Conservation (phyloP, 2,113 vertebrate species). For the Girardinichthys multiradiatus region DNA sequence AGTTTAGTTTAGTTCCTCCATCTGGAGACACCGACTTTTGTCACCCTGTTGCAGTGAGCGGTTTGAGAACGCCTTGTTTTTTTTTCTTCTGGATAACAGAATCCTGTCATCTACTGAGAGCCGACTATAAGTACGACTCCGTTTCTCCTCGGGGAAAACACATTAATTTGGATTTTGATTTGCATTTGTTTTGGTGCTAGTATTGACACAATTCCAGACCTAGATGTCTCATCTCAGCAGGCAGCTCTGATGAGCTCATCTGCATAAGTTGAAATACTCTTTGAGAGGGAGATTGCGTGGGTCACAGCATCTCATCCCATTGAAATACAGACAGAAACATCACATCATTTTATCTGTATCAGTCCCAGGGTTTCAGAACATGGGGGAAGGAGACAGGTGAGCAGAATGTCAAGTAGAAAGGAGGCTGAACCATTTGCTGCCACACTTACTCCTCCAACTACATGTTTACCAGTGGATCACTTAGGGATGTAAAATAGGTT, state of each 20-base stretch:
- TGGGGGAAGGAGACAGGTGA: slow-evolving; percentile 72
- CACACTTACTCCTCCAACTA: slow-evolving; percentile 44
- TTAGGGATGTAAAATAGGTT: slow-evolving; percentile 62
- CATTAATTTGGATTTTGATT: slow-evolving; percentile 83
- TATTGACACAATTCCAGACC: slow-evolving; percentile 83
- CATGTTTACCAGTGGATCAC: slow-evolving; percentile 45
- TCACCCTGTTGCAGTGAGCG: slow-evolving; percentile 51
- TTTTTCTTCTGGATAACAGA: slow-evolving; percentile 72
- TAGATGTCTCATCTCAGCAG: slow-evolving; percentile 80
- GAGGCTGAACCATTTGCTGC: slow-evolving; percentile 57
- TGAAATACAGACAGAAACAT: slow-evolving; percentile 77
- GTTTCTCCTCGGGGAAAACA: slow-evolving; percentile 79
- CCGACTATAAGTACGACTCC: slow-evolving; percentile 74
- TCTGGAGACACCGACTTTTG: slow-evolving; percentile 66
- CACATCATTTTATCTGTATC: slow-evolving; percentile 75
- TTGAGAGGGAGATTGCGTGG: slow-evolving; percentile 79
- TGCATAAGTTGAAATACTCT: slow-evolving; percentile 83
- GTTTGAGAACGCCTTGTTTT: slow-evolving; percentile 66
- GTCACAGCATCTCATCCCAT: slow-evolving; percentile 78
- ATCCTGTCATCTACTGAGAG: slow-evolving; percentile 79
- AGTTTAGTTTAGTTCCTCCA: slow-evolving; percentile 55
- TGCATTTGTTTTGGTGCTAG: slow-evolving; percentile 81
- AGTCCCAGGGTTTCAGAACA: slow-evolving; percentile 65
- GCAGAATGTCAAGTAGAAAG: slow-evolving; percentile 73
- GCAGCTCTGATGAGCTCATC: slow-evolving; percentile 82